Evolutionary conservation across 2,888 invertebrate species (phyloP).

Genomic region (Ormyrus labotus): DNA sequence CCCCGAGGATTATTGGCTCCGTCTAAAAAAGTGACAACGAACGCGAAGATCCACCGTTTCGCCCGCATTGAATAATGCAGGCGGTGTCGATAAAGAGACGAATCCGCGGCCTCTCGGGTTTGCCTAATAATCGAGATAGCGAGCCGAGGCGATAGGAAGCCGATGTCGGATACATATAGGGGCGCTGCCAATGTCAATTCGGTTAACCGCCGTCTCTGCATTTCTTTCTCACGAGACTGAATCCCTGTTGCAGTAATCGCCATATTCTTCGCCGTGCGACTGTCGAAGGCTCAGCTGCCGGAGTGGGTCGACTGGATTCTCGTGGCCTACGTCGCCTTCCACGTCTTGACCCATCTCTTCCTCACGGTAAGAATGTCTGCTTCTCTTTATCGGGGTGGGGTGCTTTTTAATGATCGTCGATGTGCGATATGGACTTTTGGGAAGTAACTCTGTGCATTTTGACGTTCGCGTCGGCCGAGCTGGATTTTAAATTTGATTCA

Average conservation of each 20-base stretch:
- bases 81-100: too few species aligned
- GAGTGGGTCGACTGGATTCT: conserved; percentile 92
- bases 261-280: conserved; percentile 93
- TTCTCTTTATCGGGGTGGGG: background rate
- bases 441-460: too few species aligned
- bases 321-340: conserved; percentile 92
- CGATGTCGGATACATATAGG: background rate
- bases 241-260: conserved; percentile 85
- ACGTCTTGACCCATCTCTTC: conserved; percentile 90
- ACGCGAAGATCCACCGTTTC: too few species aligned
- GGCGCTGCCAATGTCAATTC: conserved; percentile 43
- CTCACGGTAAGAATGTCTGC: conserved; percentile 82
- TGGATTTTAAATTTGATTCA: too few species aligned
- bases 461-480: too few species aligned
- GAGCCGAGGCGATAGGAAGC: too few species aligned
- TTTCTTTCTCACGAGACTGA: conserved; percentile 18
- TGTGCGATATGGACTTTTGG: too few species aligned
- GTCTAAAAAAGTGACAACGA: background rate
- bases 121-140: too few species aligned
- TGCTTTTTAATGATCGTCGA: too few species aligned
- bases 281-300: conserved; percentile 91
- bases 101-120: background rate
- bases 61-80: too few species aligned
- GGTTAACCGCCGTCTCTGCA: conserved; percentile 35
- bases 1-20: background rate